phyloP scores from a whole-genome alignment of 2,888 invertebrate species.

The Crioceris asparagi region DNA sequence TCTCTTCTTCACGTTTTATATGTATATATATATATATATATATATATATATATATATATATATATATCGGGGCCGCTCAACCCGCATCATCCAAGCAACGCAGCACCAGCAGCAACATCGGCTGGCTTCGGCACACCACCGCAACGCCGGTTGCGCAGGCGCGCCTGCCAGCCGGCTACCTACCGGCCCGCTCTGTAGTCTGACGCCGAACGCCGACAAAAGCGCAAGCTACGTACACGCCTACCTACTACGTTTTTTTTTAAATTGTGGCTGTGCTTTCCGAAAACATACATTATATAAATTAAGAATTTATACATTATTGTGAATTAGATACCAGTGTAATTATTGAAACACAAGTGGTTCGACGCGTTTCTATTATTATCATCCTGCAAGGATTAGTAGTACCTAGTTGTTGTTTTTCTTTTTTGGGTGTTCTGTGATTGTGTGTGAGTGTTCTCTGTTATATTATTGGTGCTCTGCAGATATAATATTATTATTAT shows the following conservation, averaged over 20 bases:
- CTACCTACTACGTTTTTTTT: too few species aligned
- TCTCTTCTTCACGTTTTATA: too few species aligned
- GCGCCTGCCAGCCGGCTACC: conserved; percentile 21
- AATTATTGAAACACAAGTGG: too few species aligned
- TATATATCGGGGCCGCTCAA: not conserved
- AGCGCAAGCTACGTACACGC: conserved; percentile 24
- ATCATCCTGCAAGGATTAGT: not conserved
- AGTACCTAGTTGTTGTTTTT: not conserved
- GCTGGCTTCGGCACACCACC: conserved; percentile 20
- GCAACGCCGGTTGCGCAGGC: conserved; percentile 27
- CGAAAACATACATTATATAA: too few species aligned
- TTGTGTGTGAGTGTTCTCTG: conserved; percentile 5
- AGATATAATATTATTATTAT: not conserved
- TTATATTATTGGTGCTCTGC: too few species aligned
- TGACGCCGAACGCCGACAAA: conserved; percentile 31
- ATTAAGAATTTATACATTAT: too few species aligned
- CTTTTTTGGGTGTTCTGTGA: conserved; percentile 10
- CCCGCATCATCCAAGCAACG: conserved; percentile 10
- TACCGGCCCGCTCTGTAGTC: conserved; percentile 31
- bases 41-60: not conserved
- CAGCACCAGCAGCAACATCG: conserved; percentile 12
- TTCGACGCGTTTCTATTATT: too few species aligned
- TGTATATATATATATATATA: not conserved
- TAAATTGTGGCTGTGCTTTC: too few species aligned
- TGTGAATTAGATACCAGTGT: too few species aligned